Base-by-base conservation (phyloP, 2,113 vertebrate species). In the Maccullochella peelii region DNA sequence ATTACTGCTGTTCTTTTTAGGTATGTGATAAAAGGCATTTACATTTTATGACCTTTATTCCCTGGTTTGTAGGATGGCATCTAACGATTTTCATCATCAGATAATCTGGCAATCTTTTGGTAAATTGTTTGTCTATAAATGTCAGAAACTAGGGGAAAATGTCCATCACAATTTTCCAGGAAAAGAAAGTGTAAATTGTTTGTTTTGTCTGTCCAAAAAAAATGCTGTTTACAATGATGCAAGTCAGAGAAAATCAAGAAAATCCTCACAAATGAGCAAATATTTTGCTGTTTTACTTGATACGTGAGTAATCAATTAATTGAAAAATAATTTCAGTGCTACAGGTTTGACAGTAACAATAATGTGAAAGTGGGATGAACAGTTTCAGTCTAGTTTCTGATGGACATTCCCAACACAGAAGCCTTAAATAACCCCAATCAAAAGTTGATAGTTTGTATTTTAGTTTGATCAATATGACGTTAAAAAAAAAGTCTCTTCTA, bases 391-490 rank as follows among this genome's bases (percentile, higher is more conserved):
- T 20, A 15, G 65, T 62, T 63, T 74, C 21, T 33, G 14, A 55
- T 70, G 0, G 11, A 76, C n/a, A 30, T 63, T 61, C 30, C 27
- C 7, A 57, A 73, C 30, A 67, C 40, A 55, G 54, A 84, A 86
- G 68, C 80, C 61, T 86, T 15, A 52, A 80, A 78, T 12, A 57
- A 30, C 50, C 66, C 15, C 3, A 52, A 62, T 72, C 33, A 68
- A 20, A 80, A 80, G 69, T 75, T 86, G 27, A 36, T 23, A 7
- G 6, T 81, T 79, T 79, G 74, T 65, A 38, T 73, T 79, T 85
- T 66, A 40, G n/a, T 57, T 70, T 25, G 14, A 61, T 49, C 1
- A 20, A 54, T 55, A 47, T 77, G 69, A 52, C 52, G 50, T 49
- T 40, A 54, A 25, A 65, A 57, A 27, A 52, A 4, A 40, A 9